phyloP scores from a whole-genome alignment of 2,797 vertebrate genomes.

The Hydrocynus forskahlii region DNA sequence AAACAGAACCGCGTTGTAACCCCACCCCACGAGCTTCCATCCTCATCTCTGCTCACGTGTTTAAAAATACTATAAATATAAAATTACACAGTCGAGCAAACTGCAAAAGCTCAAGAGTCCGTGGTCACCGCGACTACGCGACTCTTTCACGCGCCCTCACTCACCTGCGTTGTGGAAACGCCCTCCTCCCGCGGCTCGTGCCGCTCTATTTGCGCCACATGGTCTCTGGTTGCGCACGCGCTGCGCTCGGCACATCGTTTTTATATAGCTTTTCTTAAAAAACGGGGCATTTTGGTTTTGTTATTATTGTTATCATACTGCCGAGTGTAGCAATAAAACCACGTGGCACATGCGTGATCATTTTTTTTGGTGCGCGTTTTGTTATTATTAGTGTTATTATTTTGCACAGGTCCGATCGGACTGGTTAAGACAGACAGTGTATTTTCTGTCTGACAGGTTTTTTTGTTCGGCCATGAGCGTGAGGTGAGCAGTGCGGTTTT shows the following conservation, averaged over 20 bases:
- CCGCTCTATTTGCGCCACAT: conserved; percentile 30
- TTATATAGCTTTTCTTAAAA: neutral
- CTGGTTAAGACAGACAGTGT: neutral
- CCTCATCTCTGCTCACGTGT: neutral
- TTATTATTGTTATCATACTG: neutral
- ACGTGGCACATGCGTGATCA: neutral
- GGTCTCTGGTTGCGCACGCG: conserved; percentile 23
- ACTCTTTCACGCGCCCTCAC: neutral
- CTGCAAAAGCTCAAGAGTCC: neutral
- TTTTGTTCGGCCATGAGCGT: neutral
- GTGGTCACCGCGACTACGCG: neutral
- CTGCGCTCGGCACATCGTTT: neutral
- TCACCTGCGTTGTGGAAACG: conserved; percentile 12
- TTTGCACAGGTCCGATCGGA: neutral
- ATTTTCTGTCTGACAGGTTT: conserved; percentile 16
- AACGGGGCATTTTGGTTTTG: neutral
- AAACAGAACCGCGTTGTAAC: too few relatives aligned
- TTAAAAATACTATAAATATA: too few relatives aligned
- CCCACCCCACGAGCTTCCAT: neutral
- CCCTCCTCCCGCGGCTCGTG: neutral
- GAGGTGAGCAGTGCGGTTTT: conserved; percentile 16
- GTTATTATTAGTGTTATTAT: neutral
- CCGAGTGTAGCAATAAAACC: neutral
- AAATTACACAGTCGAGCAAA: neutral
- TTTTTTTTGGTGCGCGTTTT: neutral